These are phyloP conservation scores for Hozukius guyotensis DNA, from an alignment of 2,797 vertebrate species.

Conservation along the genomic window DNA sequence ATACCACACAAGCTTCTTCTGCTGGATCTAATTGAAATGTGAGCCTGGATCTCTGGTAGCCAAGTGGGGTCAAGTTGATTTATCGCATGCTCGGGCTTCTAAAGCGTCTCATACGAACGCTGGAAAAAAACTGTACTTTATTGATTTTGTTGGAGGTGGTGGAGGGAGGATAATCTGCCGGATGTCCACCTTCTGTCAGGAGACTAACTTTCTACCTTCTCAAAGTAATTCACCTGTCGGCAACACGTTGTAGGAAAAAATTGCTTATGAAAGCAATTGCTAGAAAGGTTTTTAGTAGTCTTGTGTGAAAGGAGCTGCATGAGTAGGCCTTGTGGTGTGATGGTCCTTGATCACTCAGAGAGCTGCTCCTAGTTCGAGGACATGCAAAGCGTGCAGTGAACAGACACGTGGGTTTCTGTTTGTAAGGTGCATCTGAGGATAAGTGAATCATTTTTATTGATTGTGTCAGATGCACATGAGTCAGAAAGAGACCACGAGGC, in stretches of 20 bases:
- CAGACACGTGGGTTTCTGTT: background rate
- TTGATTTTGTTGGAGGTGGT: background rate
- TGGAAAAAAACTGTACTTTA: background rate
- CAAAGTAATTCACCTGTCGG: background rate
- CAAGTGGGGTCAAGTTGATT: slow-evolving; percentile 19
- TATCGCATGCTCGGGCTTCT: background rate
- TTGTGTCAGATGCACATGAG: background rate
- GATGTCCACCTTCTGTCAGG: background rate
- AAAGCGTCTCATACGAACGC: background rate
- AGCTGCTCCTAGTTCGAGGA: background rate
- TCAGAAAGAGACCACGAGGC: background rate
- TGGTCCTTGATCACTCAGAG: background rate
- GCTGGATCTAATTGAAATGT: slow-evolving; percentile 1
- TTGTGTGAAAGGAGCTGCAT: background rate
- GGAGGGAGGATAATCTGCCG: background rate
- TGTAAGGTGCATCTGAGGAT: background rate
- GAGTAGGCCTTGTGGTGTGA: background rate
- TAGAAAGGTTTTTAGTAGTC: background rate
- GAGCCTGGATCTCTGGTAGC: background rate
- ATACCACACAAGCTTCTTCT: background rate
- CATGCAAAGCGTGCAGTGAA: background rate
- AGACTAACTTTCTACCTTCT: background rate
- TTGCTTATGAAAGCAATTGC: background rate
- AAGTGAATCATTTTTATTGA: background rate
- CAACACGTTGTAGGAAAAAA: background rate